Evolutionary conservation across 2,113 vertebrate genomes (phyloP).

Genomic region (Ceratotherium simum): DNA sequence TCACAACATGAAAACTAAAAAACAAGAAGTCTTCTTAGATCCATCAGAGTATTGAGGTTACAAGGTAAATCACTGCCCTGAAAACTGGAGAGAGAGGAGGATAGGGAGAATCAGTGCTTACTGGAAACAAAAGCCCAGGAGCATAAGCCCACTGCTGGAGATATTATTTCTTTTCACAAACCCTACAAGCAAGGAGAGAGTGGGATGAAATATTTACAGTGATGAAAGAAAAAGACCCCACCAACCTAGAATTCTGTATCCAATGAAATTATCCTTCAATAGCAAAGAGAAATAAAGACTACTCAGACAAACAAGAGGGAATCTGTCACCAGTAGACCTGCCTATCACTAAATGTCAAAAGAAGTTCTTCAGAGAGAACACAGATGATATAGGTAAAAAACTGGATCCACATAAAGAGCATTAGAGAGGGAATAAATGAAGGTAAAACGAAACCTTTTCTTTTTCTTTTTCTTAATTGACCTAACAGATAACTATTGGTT

Average conservation of each 20-base stretch:
- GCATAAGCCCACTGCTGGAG: background rate
- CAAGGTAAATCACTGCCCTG: background rate
- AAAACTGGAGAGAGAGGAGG: background rate
- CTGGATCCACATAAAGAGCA: background rate
- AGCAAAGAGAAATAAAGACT: background rate
- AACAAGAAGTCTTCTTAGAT: background rate
- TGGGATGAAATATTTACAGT: background rate
- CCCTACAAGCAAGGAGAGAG: background rate
- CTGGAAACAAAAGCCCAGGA: background rate
- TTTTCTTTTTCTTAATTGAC: background rate
- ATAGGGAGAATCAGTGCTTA: background rate
- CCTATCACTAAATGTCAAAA: background rate
- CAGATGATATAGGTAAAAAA: background rate
- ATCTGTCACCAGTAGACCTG: background rate
- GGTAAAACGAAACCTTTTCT: background rate
- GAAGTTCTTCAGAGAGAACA: background rate
- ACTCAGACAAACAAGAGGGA: background rate
- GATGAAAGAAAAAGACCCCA: background rate
- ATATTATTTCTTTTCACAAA: background rate
- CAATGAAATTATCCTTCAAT: background rate
- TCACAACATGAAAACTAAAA: background rate
- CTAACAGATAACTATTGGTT: background rate
- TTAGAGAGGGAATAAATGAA: background rate
- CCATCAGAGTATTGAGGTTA: background rate
- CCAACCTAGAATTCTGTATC: background rate